Evolutionary conservation across 2,797 vertebrate species (phyloP).

Genomic region (Lophotriccus pileatus): DNA sequence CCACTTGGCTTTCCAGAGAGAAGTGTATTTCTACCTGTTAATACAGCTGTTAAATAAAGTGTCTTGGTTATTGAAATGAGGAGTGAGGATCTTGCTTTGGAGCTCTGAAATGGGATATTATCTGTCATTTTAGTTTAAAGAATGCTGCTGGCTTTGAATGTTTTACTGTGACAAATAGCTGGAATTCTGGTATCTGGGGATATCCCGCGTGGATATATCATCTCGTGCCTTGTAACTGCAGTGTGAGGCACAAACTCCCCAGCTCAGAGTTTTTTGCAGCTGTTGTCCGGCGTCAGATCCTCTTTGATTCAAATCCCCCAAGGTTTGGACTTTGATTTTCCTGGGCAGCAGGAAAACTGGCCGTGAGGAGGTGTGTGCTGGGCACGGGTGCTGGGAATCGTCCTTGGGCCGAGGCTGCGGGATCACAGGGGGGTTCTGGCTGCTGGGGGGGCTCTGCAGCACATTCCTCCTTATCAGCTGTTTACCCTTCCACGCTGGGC

Average conservation of each 20-base stretch:
- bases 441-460: not conserved
- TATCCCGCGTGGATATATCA: not conserved
- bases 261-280: not conserved
- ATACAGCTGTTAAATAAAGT: not conserved
- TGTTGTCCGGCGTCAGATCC: not conserved
- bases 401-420: not conserved
- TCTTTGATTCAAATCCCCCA: not conserved
- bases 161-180: not conserved
- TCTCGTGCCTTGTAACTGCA: not conserved
- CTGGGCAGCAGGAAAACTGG: not conserved
- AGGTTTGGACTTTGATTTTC: not conserved
- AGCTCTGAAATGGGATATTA: not conserved
- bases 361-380: not conserved
- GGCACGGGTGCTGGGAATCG: not conserved
- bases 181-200: not conserved
- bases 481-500: not conserved
- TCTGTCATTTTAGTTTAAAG: constrained; percentile 11
- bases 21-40: not conserved
- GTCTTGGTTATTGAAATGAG: constrained; percentile 24
- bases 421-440: not conserved
- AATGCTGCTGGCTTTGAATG: not conserved
- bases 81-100: not conserved
- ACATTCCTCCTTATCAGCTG: not conserved
- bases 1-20: not conserved
- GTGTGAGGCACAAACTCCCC: not conserved